These are phyloP conservation scores for Pseudonaja textilis DNA, from an alignment of 2,113 vertebrate genomes.

Conservation along the genomic window DNA sequence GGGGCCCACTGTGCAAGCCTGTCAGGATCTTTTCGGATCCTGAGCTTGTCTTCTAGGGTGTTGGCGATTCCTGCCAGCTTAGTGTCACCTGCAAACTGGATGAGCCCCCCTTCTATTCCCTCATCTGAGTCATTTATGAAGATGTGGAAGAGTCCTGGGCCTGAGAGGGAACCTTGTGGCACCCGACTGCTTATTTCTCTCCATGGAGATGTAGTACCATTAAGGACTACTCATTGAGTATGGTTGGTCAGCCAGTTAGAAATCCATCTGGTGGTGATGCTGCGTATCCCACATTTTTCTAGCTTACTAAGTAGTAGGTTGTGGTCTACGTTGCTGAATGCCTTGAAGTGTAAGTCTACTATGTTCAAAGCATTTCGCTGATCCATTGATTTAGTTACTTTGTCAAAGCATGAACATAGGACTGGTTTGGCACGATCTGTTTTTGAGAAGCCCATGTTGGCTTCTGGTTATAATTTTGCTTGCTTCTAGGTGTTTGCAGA, in stretches of 20 bases:
- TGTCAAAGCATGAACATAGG: neutral
- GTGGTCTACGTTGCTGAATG: neutral
- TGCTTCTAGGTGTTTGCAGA: neutral
- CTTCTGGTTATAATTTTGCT: neutral
- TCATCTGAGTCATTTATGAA: neutral
- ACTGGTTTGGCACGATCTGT: neutral
- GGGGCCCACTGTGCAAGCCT: neutral
- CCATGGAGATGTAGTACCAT: neutral
- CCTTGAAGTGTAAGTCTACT: neutral
- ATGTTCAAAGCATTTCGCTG: neutral
- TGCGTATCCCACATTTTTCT: neutral
- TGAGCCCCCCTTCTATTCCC: neutral
- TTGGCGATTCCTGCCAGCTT: no score
- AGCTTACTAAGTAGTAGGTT: neutral
- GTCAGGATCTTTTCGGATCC: neutral
- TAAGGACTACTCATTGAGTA: neutral
- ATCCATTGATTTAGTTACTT: neutral
- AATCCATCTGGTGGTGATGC: neutral
- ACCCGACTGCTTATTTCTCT: neutral
- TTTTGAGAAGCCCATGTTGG: neutral
- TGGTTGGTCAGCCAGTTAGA: neutral
- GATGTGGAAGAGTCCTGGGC: neutral
- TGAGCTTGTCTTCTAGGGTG: neutral
- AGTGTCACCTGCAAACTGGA: no score
- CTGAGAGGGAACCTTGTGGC: neutral